These are phyloP conservation scores for Rhynchophorus ferrugineus DNA, from an alignment of 1,140 invertebrate genomes.

Conservation along the genomic window DNA sequence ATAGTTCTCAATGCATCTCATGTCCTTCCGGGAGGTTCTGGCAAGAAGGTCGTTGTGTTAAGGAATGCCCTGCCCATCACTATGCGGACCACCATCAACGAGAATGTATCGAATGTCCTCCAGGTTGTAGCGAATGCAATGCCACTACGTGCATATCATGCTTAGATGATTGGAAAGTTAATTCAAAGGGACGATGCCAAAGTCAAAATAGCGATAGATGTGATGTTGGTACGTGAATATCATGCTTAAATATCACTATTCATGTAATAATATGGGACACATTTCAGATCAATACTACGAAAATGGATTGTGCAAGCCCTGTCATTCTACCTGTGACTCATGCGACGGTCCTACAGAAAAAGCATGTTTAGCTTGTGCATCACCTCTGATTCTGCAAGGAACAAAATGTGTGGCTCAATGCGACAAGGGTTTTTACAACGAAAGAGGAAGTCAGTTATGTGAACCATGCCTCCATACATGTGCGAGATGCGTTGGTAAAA, in stretches of 20 bases:
- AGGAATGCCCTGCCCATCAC: constrained; percentile 60
- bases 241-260: background rate
- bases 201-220: constrained; percentile 59
- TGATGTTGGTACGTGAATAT: constrained; percentile 44
- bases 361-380: constrained; percentile 60
- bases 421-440: constrained; percentile 61
- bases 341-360: constrained; percentile 61
- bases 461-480: constrained; percentile 71
- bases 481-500: constrained; percentile 61
- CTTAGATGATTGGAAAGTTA: constrained; percentile 60
- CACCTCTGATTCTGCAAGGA: constrained; percentile 57
- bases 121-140: constrained; percentile 64
- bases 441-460: constrained; percentile 54
- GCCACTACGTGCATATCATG: constrained; percentile 60
- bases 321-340: constrained; percentile 62
- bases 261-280: background rate
- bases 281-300: constrained; percentile 60
- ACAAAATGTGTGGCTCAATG: constrained; percentile 64
- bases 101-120: constrained; percentile 64
- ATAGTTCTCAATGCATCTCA: constrained; percentile 69
- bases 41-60: constrained; percentile 55
- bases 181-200: constrained; percentile 62
- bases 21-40: constrained; percentile 62
- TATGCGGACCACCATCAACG: constrained; percentile 66
- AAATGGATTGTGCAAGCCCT: constrained; percentile 57